These are phyloP conservation scores for Linurgus olivaceus DNA, from an alignment of 2,797 vertebrate genomes.

Conservation along the genomic window DNA sequence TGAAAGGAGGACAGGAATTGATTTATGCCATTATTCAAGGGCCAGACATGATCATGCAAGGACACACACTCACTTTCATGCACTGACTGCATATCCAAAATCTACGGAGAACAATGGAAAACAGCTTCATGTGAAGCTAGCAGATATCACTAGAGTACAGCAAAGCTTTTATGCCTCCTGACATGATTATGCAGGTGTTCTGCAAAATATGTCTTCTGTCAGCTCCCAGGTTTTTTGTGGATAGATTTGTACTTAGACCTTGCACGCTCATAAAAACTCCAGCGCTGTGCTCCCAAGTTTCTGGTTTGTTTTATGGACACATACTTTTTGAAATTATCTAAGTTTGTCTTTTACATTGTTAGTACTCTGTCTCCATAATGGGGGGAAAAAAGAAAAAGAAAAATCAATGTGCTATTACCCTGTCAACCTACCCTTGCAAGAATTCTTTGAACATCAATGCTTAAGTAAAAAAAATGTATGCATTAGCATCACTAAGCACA, in stretches of 20 bases:
- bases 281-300: neutral
- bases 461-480: conserved; percentile 37
- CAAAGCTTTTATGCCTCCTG: neutral
- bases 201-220: neutral
- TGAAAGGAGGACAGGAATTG: neutral
- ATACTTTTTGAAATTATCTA: conserved; percentile 12
- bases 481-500: conserved; percentile 40
- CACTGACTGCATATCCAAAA: neutral
- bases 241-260: neutral
- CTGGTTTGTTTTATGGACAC: neutral
- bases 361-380: conserved; percentile 28
- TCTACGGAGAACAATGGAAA: neutral
- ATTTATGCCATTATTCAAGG: neutral
- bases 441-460: conserved; percentile 28
- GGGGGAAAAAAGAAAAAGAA: neutral
- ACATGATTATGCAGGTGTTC: neutral
- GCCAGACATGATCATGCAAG: neutral
- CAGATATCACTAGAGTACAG: neutral
- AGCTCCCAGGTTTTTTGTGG: neutral
- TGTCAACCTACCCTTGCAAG: conserved; percentile 34
- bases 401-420: conserved; percentile 55
- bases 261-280: neutral
- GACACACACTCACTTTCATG: neutral
- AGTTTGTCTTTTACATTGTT: conserved; percentile 14
- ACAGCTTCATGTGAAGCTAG: neutral